Evolutionary conservation across 2,888 invertebrate species (phyloP), one percentile per base, ranked within the genome.

Genomic region (Patella depressa): DNA sequence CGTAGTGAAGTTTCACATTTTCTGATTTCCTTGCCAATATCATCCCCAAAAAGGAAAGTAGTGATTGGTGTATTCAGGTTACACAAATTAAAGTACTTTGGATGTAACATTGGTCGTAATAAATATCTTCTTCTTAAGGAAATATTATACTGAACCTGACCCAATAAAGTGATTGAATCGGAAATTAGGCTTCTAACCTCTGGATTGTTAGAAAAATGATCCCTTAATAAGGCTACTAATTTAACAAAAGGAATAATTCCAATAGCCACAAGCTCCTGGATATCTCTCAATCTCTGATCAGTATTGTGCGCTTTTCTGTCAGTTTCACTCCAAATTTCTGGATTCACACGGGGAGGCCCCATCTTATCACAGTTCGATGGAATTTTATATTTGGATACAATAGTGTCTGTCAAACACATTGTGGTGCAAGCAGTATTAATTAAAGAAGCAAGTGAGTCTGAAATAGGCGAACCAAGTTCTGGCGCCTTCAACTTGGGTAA

Each of bases 91-190:
- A 45, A 45, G 34, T 45, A 45, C 34, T 45, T 4, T 0, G 34
- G 34, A 7, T 45, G 34, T 45, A 45, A 45, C 4, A 3, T 34
- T 3, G 34, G 34, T 34, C 4, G 34, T 34, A 34, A 34, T 34
- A 34, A 34, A 45, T 45, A 45, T 45, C 4, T 45, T 5, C 80
- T 57, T 55, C 78, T 73, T 12, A 80, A 29, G 4, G 76, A 76
- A 15, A 76, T 45, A 54, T 78, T 65, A 34, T 76, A 80, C 54
- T 80, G 78, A 5, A 76, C 74, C 19, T 80, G 78, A 19, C 78
- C 75, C 24, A 80, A 17, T 29, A 80, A n/a, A 17, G 80, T 78
- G 4, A 78, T 54, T 9, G 15, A 2, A 74, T 78, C 78, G 1
- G 76, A 76, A 14, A 78, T 17, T 2, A 54, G 12, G 2, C 24